Percentiles rank a stretch among this genome's conserved stretches.
These are phyloP conservation scores for Cyrtorhinus lividipennis DNA, from an alignment of 1,140 invertebrate genomes.

Conservation along the genomic window DNA sequence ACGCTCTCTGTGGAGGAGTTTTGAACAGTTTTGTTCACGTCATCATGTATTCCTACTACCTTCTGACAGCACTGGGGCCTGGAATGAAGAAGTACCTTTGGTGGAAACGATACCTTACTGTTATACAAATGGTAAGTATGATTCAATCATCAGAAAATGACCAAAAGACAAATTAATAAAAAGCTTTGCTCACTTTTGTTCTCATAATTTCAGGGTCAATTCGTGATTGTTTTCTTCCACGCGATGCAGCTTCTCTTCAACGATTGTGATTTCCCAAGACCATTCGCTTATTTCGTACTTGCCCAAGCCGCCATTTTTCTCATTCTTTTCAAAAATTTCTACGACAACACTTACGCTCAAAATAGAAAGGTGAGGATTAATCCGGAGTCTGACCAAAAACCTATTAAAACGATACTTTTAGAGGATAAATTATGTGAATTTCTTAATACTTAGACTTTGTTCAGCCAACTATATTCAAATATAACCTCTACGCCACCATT, in stretches of 20 bases:
- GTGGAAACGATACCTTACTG: slow-evolving; percentile 91
- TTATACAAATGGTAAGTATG: slow-evolving; percentile 46
- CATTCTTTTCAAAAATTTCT: slow-evolving; percentile 63
- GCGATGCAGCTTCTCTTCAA: slow-evolving; percentile 65
- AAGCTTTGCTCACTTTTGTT: too few relatives aligned
- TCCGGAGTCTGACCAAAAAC: slow-evolving; percentile 59
- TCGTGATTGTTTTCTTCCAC: slow-evolving; percentile 61
- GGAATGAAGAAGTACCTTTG: slow-evolving; percentile 63
- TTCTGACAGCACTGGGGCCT: slow-evolving; percentile 66
- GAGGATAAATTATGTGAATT: too few relatives aligned
- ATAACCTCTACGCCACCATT: too few relatives aligned
- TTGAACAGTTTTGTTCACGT: slow-evolving; percentile 80
- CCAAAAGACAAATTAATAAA: not conserved
- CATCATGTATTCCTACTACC: slow-evolving; percentile 88
- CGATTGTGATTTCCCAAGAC: slow-evolving; percentile 69
- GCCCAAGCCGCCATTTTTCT: slow-evolving; percentile 70
- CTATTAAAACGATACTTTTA: too few relatives aligned
- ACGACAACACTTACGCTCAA: slow-evolving; percentile 31
- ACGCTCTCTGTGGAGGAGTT: slow-evolving; percentile 70
- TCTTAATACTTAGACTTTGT: too few relatives aligned
- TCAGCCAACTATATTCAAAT: too few relatives aligned
- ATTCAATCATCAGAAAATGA: not conserved
- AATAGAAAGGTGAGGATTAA: slow-evolving; percentile 28
- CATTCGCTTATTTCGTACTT: slow-evolving; percentile 52
- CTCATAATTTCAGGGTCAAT: slow-evolving; percentile 46